These are phyloP conservation scores for Discoglossus pictus DNA, from an alignment of 2,797 vertebrate genomes.

Conservation along the genomic window DNA sequence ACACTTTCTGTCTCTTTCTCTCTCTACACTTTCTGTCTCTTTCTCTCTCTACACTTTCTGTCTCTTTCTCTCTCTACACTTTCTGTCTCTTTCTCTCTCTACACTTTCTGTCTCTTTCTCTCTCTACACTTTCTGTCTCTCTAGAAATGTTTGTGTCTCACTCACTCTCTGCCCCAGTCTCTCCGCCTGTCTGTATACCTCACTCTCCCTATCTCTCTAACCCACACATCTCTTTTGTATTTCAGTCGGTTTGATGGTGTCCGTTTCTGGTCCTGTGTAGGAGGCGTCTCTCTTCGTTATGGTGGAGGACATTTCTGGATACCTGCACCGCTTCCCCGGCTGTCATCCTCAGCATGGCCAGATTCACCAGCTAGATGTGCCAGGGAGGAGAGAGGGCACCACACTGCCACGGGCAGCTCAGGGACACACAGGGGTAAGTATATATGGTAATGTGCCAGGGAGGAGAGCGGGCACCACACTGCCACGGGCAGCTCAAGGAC, in stretches of 20 bases:
- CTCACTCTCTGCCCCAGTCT: neutral
- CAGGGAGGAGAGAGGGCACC: conserved; percentile 61
- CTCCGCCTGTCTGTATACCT: neutral
- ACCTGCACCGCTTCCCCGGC: conserved; percentile 56
- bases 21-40: neutral
- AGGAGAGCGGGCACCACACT: conserved; percentile 52
- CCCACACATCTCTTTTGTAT: neutral
- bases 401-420: conserved; percentile 45
- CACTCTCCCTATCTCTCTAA: neutral
- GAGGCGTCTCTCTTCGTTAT: conserved; percentile 62
- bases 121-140: too few species aligned
- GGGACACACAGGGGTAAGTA: conserved; percentile 57
- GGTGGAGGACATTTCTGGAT: conserved; percentile 64
- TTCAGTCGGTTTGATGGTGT: too few species aligned
- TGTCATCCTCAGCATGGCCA: conserved; percentile 70
- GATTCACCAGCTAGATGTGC: conserved; percentile 67
- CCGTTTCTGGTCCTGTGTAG: too few species aligned
- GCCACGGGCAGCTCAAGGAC: conserved; percentile 44
- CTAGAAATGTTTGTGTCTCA: conserved; percentile 16
- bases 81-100: conserved; percentile 41
- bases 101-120: conserved; percentile 42
- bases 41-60: too few species aligned
- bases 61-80: conserved; percentile 30
- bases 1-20: neutral
- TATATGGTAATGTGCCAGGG: conserved; percentile 46